Percentiles rank a stretch among this genome's conserved stretches.
phyloP scores from a whole-genome alignment of 92 coral and sea anemone species.

The Hydrozoanthus gracilis region DNA sequence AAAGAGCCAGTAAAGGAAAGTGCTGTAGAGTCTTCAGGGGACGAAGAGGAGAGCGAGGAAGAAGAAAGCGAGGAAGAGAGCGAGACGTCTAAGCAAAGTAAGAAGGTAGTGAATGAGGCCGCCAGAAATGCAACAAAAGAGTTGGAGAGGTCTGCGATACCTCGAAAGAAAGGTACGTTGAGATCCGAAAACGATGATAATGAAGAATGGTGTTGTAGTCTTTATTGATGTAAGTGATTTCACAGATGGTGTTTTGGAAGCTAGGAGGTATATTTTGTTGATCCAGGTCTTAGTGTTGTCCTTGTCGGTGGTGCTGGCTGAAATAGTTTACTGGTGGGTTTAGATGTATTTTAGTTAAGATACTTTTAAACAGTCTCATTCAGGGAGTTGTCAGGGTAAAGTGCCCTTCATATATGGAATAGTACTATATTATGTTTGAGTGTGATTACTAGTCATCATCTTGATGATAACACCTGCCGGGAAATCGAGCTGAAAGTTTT shows the following conservation, averaged over 20 bases:
- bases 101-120: constrained; percentile 10
- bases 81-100: constrained; percentile 43
- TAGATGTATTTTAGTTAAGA: too few species aligned
- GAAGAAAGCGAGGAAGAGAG: constrained; percentile 51
- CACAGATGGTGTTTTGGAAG: neutral
- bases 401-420: too few species aligned
- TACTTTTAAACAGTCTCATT: too few species aligned
- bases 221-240: neutral
- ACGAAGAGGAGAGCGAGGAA: constrained; percentile 80
- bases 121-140: neutral
- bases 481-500: too few species aligned
- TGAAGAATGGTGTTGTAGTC: neutral
- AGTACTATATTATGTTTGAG: too few species aligned
- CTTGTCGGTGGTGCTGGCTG: too few species aligned
- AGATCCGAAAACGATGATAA: neutral
- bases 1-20: constrained; percentile 23
- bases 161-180: neutral
- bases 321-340: too few species aligned
- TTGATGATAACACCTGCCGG: too few species aligned
- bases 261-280: neutral
- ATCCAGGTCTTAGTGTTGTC: neutral
- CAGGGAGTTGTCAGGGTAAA: too few species aligned
- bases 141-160: constrained; percentile 7
- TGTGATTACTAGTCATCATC: too few species aligned
- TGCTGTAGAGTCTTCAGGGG: constrained; percentile 58